A percentile compares a stretch with the other conserved stretches of the same genome.
These are phyloP conservation scores for Pseudorectes ferrugineus DNA, from an alignment of 2,113 vertebrate genomes.

Conservation along the genomic window DNA sequence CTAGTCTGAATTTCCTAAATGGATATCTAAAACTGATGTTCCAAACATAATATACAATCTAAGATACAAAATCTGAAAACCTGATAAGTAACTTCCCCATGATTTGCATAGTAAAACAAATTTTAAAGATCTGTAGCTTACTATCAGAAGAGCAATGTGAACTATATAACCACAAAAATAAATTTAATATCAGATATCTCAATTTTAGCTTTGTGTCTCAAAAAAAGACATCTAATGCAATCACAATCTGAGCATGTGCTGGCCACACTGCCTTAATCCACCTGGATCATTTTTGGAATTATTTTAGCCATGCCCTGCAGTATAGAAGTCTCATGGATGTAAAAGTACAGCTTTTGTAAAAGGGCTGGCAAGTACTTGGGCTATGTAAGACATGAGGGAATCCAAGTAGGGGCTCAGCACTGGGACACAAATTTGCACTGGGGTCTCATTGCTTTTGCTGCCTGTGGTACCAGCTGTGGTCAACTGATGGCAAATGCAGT, in stretches of 20 bases:
- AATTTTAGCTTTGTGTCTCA: background rate
- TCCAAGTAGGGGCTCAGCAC: background rate
- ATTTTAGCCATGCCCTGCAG: background rate
- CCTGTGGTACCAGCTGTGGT: background rate
- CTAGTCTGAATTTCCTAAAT: background rate
- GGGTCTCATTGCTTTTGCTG: background rate
- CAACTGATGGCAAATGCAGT: background rate
- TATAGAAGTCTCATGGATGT: background rate
- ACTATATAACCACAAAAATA: background rate
- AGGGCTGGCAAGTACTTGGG: background rate
- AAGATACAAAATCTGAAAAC: background rate
- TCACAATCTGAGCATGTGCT: background rate
- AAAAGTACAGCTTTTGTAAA: background rate
- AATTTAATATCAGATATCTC: background rate
- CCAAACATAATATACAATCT: background rate
- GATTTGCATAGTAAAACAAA: background rate
- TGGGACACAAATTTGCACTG: background rate
- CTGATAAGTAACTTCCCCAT: background rate
- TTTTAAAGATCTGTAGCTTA: background rate
- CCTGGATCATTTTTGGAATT: background rate
- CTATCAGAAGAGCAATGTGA: background rate
- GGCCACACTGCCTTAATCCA: background rate
- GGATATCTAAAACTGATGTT: background rate
- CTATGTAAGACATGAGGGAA: background rate
- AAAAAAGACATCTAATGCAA: background rate